Evolutionary conservation across 2,888 invertebrate species (phyloP).

Genomic region (Pyrocoelia pectoralis): DNA sequence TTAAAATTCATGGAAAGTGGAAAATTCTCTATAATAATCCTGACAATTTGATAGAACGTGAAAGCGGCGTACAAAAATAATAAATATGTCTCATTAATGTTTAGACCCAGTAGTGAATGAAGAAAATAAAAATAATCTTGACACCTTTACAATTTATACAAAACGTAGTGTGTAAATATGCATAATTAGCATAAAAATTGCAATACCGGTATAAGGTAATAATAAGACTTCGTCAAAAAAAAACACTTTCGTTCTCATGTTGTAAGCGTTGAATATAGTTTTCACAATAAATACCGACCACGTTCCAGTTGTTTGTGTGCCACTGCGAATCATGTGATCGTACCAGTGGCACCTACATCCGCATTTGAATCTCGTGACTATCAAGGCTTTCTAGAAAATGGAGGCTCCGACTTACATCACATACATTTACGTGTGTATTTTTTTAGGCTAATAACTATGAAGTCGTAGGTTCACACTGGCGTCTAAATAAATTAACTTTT

Average conservation of each 20-base stretch:
- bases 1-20: too few relatives aligned
- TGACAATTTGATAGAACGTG: too few relatives aligned
- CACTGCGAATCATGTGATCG: constrained; percentile 32
- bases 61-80: too few relatives aligned
- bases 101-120: too few relatives aligned
- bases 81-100: too few relatives aligned
- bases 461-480: too few relatives aligned
- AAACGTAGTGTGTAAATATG: neutral
- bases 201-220: neutral
- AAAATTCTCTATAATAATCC: too few relatives aligned
- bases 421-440: neutral
- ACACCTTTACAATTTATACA: too few relatives aligned
- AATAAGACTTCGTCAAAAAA: constrained; percentile 2
- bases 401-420: constrained; percentile 9
- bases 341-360: constrained; percentile 32
- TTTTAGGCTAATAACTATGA: too few relatives aligned
- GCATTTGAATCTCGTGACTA: constrained; percentile 23
- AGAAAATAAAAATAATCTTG: too few relatives aligned
- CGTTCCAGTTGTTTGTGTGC: constrained; percentile 34
- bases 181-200: constrained; percentile 1
- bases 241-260: constrained; percentile 25
- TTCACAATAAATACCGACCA: constrained; percentile 9
- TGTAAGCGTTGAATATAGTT: neutral
- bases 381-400: constrained; percentile 29
- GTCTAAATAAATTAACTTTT: too few relatives aligned